Percentiles rank a stretch among this genome's conserved stretches.
These are phyloP conservation scores for Hypanus sabinus DNA, from an alignment of 2,113 vertebrate species.

Conservation along the genomic window DNA sequence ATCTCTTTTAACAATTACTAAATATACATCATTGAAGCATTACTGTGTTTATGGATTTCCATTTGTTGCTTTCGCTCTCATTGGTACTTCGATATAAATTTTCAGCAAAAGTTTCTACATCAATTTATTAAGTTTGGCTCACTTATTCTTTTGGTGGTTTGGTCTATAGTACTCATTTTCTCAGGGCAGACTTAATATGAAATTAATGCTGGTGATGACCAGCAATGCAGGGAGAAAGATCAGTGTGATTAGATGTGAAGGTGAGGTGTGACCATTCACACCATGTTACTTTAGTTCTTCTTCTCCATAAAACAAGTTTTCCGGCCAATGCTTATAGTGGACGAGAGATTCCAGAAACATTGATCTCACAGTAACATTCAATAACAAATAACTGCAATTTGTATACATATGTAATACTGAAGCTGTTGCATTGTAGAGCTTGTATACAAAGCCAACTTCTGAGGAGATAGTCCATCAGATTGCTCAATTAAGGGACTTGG, in stretches of 20 bases:
- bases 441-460: neutral
- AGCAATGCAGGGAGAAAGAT: neutral
- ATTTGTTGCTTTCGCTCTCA: neutral
- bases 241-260: neutral
- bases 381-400: constrained; percentile 26
- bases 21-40: neutral
- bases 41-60: neutral
- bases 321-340: too few species aligned
- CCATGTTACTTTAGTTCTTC: neutral
- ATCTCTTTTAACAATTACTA: neutral
- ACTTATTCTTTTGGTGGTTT: neutral
- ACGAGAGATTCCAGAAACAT: constrained; percentile 19
- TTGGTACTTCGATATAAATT: neutral
- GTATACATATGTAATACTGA: neutral
- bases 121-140: neutral
- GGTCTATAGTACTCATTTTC: neutral
- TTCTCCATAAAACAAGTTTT: too few species aligned
- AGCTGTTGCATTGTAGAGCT: neutral
- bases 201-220: neutral
- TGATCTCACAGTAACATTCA: neutral
- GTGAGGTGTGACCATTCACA: neutral
- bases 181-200: neutral
- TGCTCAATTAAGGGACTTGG: constrained; percentile 17
- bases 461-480: constrained; percentile 7
- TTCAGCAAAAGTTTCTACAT: neutral